A percentile compares a stretch with the other conserved stretches of the same genome.
Evolutionary conservation across 2,113 vertebrate genomes (phyloP).

Genomic region (Gallinago paraguaiae): DNA sequence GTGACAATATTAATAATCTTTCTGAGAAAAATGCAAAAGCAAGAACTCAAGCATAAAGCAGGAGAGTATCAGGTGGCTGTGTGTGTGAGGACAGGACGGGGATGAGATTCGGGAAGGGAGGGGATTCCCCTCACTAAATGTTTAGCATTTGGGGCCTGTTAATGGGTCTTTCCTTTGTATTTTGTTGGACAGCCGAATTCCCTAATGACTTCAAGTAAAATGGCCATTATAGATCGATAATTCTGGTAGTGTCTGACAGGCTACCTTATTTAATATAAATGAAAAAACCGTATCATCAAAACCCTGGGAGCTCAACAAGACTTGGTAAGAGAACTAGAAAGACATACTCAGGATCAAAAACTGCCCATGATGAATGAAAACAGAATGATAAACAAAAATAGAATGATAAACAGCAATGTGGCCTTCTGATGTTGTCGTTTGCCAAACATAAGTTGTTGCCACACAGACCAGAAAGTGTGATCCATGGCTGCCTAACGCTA

Average conservation of each 20-base stretch:
- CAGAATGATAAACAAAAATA: not conserved
- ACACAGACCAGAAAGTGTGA: not conserved
- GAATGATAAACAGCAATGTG: not conserved
- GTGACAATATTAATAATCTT: not conserved
- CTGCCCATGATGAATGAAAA: not conserved
- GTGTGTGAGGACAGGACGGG: not conserved
- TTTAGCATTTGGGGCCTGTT: not conserved
- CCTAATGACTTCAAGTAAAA: constrained; percentile 22
- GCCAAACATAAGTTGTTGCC: not conserved
- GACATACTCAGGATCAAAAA: not conserved
- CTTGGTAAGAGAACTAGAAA: not conserved
- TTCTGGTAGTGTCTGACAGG: constrained; percentile 13
- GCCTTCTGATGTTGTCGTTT: not conserved
- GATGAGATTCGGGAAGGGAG: not conserved
- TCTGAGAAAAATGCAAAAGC: not conserved
- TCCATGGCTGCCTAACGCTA: not conserved
- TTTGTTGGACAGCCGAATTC: constrained; percentile 31
- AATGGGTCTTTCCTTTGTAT: constrained; percentile 30
- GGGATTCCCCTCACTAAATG: not conserved
- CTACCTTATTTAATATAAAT: constrained; percentile 35
- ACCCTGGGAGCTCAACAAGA: not conserved
- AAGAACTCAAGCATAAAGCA: not conserved
- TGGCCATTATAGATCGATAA: constrained; percentile 31
- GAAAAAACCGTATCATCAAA: not conserved
- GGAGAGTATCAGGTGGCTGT: not conserved